phyloP scores from a whole-genome alignment of 2,888 invertebrate species.

The Cryptus viduatorius region DNA sequence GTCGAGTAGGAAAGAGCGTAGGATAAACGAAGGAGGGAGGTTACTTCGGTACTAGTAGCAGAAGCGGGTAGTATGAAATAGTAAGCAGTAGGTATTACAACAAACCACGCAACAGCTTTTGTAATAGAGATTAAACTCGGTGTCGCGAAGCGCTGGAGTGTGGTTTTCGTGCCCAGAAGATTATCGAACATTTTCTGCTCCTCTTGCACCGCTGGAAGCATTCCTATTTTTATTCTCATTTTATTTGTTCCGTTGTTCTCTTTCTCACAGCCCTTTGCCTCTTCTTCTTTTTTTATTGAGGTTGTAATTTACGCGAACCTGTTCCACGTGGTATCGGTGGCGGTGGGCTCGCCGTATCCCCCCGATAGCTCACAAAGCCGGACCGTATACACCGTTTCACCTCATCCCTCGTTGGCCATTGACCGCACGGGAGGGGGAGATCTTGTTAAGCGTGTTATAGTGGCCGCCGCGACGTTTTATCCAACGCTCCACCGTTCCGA shows the following conservation, averaged over 20 bases:
- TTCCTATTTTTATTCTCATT: conserved; percentile 2
- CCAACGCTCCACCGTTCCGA: conserved; percentile 27
- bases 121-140: conserved; percentile 45
- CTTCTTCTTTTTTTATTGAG: conserved; percentile 27
- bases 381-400: conserved; percentile 52
- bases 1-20: background rate
- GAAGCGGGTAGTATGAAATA: conserved; percentile 1
- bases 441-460: conserved; percentile 75
- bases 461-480: conserved; percentile 68
- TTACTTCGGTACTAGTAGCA: background rate
- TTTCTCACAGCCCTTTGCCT: conserved; percentile 17
- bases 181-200: conserved; percentile 39
- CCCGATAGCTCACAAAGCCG: conserved; percentile 69
- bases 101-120: conserved; percentile 40
- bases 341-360: conserved; percentile 4
- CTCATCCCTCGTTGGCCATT: conserved; percentile 67
- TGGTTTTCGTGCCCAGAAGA: conserved; percentile 36
- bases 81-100: conserved; percentile 34
- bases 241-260: background rate
- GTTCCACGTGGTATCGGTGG: conserved; percentile 29
- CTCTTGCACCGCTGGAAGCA: conserved; percentile 7
- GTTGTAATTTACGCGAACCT: conserved; percentile 42
- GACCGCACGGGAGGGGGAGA: conserved; percentile 67
- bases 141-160: conserved; percentile 13
- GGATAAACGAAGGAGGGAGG: background rate